Evolutionary conservation across 2,888 invertebrate species (phyloP), one percentile per base, ranked within the genome.

Genomic region (Beris chalybata): DNA sequence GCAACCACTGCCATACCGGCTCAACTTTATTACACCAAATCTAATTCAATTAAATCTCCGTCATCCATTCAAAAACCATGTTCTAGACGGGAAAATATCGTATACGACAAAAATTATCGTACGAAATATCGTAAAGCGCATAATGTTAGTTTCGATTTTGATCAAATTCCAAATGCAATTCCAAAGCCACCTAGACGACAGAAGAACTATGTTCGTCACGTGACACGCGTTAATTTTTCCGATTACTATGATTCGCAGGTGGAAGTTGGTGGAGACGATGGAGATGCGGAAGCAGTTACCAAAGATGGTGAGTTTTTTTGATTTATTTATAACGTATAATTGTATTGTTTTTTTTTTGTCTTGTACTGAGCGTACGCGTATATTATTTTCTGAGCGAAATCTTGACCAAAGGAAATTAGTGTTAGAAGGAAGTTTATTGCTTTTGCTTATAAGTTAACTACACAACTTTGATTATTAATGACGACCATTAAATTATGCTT

Each of bases 271-370:
- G 88, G 89, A 68, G 89, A 88, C 58, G 87, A 89, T 72, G 90
- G 89, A 68, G 90, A 90, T 76, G 88, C 91, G 71, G 86, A 90
- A 83, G 91, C 92, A 75, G 89, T 91, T 78, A 91, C 92, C 83
- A 92, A 92, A 88, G 92, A 93, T 87, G 92, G 92, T 92, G 79
- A 85, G 84, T 80, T 44, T 43, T 9, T 38, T 7, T 38, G 38
- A 38, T 38, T 38, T 38, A 38, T 38, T 38, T 38, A 38, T 38
- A 38, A 38, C 38, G 38, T 9, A 38, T 5, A 38, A 38, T 38
- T 38, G 5, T 38, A 38, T 22, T 22, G 22, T 22, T 22, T 22
- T 22, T 22, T 22, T 22, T 22, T 22, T 22, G 22, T 22, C 3
- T 22, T 22, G 22, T 22, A 22, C 22, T 22, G 22, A 2, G 22